phyloP scores from a whole-genome alignment of 2,888 invertebrate genomes.

The Ichneumoninae sp. region DNA sequence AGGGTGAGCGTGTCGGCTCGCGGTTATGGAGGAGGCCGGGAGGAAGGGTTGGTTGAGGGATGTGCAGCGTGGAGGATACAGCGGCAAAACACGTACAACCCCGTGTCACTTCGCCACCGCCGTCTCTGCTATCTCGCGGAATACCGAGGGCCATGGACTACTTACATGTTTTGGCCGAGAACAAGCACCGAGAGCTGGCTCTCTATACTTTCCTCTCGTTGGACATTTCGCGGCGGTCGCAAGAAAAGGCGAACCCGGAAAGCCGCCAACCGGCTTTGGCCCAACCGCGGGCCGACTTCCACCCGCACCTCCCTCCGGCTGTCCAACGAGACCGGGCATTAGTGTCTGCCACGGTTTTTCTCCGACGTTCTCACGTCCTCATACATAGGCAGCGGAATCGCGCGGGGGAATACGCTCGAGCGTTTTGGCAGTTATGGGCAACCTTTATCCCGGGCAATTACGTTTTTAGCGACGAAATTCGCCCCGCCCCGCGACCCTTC shows the following conservation, averaged over 20 bases:
- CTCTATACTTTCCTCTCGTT: conserved; percentile 47
- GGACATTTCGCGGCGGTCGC: conserved; percentile 52
- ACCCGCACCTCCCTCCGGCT: conserved; percentile 1
- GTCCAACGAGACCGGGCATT: conserved; percentile 52
- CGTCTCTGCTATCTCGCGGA: conserved; percentile 61
- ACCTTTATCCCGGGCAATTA: conserved; percentile 47
- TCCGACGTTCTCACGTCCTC: conserved; percentile 10
- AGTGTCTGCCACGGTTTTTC: conserved; percentile 52
- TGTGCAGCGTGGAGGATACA: conserved; percentile 21
- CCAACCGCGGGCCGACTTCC: background rate
- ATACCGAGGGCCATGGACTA: conserved; percentile 59
- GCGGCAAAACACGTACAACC: conserved; percentile 66
- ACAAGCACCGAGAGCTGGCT: conserved; percentile 42
- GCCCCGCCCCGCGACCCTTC: background rate
- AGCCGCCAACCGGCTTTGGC: conserved; percentile 40
- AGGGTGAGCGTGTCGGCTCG: conserved; percentile 31
- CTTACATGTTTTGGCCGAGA: conserved; percentile 66
- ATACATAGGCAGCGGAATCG: conserved; percentile 6
- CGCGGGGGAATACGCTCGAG: conserved; percentile 19
- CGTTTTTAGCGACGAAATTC: conserved; percentile 25
- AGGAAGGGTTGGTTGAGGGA: background rate
- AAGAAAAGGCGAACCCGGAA: conserved; percentile 55
- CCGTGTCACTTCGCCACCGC: conserved; percentile 72
- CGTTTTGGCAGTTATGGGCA: conserved; percentile 41
- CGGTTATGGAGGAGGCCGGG: conserved; percentile 26